Evolutionary conservation across 2,113 vertebrate genomes (phyloP).

Genomic region (Neotragus moschatus): DNA sequence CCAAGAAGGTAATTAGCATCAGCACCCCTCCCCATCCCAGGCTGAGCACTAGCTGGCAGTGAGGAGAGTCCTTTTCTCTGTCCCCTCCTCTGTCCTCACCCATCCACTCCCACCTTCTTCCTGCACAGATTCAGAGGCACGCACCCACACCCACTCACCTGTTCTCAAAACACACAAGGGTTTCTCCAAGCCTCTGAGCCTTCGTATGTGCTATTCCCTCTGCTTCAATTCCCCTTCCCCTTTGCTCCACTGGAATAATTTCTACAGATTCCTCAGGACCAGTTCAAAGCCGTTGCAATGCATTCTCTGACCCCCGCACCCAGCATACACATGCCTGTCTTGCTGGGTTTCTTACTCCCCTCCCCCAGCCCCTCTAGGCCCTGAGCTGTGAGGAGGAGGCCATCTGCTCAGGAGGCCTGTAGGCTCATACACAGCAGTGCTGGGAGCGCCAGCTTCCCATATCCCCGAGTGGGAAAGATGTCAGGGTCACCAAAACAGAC

Average conservation of each 20-base stretch:
- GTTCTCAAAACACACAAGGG: not conserved
- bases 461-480: not conserved
- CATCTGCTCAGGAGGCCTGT: not conserved
- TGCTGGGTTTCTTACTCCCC: not conserved
- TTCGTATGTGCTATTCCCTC: not conserved
- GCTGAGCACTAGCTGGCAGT: not conserved
- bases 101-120: accelerated
- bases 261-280: not conserved
- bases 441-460: accelerated
- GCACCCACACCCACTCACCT: accelerated
- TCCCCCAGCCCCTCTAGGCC: not conserved
- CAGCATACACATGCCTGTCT: not conserved
- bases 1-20: no score
- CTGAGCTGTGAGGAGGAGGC: not conserved
- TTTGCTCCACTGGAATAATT: not conserved
- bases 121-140: not conserved
- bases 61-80: not conserved
- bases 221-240: not conserved
- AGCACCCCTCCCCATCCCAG: not conserved
- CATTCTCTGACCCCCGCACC: no score
- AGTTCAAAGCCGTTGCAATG: accelerated
- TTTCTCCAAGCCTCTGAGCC: not conserved
- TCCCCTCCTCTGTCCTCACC: not conserved
- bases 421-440: not conserved
- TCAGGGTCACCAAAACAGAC: not conserved